Evolutionary conservation across 2,113 vertebrate species (phyloP).

Genomic region (Chelonoidis abingdonii): DNA sequence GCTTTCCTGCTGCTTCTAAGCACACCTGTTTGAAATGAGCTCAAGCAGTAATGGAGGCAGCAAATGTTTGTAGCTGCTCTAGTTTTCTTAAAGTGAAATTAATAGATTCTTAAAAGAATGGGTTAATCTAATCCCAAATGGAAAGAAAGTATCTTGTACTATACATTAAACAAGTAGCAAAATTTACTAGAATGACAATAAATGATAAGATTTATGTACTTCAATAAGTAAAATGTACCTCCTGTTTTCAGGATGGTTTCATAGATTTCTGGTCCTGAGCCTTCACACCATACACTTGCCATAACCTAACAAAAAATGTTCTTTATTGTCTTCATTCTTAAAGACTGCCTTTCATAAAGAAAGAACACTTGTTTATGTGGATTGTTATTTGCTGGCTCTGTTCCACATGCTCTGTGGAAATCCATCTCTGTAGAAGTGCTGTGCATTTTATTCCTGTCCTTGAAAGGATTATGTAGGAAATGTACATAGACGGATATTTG

Average conservation of each 20-base stretch:
- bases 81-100: not conserved
- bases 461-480: constrained; percentile 7
- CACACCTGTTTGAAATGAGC: not conserved
- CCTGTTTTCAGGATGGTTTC: not conserved
- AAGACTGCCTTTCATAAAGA: not conserved
- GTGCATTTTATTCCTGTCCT: not conserved
- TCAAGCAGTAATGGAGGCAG: not conserved
- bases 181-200: not conserved
- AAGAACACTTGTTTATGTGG: not conserved
- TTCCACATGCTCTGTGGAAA: constrained; percentile 31
- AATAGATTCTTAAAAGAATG: not conserved
- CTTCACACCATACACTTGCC: not conserved
- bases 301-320: not conserved
- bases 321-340: not conserved
- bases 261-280: not conserved
- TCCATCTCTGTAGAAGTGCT: not conserved
- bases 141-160: not conserved
- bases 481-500: not conserved
- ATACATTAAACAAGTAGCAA: not conserved
- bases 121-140: rapidly evolving
- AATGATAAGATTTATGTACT: not conserved
- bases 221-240: not conserved
- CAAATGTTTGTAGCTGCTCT: not conserved
- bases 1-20: not conserved
- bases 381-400: constrained; percentile 22